Conservation (phyloP, 2,113 vertebrate species). For the Tragelaphus buxtoni region DNA sequence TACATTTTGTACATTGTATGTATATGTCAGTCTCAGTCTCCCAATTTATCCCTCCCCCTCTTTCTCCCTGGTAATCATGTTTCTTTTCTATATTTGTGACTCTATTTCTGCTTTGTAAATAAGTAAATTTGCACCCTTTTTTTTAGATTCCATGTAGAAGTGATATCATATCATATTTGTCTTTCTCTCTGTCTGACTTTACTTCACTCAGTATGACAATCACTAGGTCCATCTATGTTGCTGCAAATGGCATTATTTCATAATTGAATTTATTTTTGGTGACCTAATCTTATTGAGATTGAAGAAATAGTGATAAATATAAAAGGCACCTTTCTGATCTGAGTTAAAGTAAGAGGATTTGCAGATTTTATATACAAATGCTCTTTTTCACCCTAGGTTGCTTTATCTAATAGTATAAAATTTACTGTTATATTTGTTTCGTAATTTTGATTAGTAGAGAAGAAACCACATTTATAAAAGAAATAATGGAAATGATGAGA, state of each 20-base stretch:
- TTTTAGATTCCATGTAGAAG: background rate
- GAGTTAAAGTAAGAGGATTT: background rate
- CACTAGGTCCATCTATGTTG: background rate
- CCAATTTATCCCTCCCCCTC: background rate
- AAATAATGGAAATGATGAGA: constrained; percentile 14
- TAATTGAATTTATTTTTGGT: background rate
- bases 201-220: background rate
- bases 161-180: background rate
- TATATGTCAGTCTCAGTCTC: background rate
- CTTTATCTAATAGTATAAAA: constrained; percentile 11
- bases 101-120: background rate
- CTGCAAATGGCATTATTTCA: background rate
- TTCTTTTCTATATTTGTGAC: background rate
- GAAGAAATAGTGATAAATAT: constrained; percentile 12
- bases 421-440: constrained; percentile 12
- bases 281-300: constrained; percentile 33
- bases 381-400: background rate
- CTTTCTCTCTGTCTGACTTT: background rate
- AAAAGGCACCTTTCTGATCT: background rate
- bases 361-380: background rate
- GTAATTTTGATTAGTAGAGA: constrained; percentile 2
- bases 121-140: background rate
- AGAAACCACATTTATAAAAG: constrained; percentile 36
- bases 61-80: background rate
- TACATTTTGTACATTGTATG: background rate